Evolutionary conservation across 2,113 vertebrate genomes (phyloP).

Genomic region (Amazona guildingii): DNA sequence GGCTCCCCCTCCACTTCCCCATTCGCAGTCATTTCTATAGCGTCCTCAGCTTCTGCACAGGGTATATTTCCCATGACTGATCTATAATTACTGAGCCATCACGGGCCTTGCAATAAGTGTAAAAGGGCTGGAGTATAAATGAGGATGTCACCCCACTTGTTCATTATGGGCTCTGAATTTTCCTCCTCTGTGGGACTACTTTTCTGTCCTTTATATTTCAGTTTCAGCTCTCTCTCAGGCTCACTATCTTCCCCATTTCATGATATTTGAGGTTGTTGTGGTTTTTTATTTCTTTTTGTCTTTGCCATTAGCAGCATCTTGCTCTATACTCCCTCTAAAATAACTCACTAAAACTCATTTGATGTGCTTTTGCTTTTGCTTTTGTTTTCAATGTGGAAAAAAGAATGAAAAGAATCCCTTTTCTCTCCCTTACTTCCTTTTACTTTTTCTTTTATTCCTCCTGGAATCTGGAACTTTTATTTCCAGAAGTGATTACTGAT

Average conservation of each 20-base stretch:
- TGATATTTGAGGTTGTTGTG: background rate
- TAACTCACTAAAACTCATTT: background rate
- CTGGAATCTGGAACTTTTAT: background rate
- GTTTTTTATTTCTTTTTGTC: background rate
- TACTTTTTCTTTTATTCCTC: background rate
- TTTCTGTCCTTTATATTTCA: background rate
- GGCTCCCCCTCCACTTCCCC: background rate
- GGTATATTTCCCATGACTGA: background rate
- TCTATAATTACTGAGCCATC: conserved; percentile 13
- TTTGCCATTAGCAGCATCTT: background rate
- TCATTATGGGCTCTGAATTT: rapidly evolving
- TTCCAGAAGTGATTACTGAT: background rate
- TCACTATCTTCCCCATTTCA: background rate
- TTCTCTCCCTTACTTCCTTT: background rate
- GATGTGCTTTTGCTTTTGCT: background rate
- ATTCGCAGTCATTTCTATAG: rapidly evolving
- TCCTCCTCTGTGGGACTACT: background rate
- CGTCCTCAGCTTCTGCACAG: background rate
- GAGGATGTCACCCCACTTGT: conserved; percentile 2
- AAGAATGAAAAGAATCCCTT: background rate
- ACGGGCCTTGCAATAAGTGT: background rate
- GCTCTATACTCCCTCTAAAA: background rate
- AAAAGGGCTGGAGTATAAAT: background rate
- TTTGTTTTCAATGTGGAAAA: background rate
- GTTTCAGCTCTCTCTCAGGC: background rate